Evolutionary conservation across 2,113 vertebrate genomes (phyloP), one percentile per base, ranked within the genome.

Genomic region (Delphinus delphis): DNA sequence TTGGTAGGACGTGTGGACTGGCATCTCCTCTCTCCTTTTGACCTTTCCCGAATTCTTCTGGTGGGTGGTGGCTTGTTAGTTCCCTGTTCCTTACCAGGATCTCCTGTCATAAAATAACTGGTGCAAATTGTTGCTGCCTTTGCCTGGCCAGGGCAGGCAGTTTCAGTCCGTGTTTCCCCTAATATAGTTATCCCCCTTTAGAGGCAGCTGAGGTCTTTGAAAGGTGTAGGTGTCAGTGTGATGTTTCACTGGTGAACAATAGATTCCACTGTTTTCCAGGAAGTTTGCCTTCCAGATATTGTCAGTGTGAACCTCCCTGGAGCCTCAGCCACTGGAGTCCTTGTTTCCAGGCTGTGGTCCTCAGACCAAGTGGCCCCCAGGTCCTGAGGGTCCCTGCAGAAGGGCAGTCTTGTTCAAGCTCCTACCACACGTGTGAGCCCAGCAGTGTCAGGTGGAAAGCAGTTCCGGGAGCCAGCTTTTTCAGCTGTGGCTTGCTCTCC

Each of bases 331-430:
- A 70, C 95, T 96, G 96, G 90, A 96, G 93, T 94, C 67, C 55
- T 17, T 18, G 68, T 28, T 28, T 96, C 97, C 94, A 96, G 86
- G 98, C 90, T 71, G 74, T 80, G 82, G 97, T 93, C 68, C 95
- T 97, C 97, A 88, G 92, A 97, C 95, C 94, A 95, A 97, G 98
- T 96, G 97, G 96, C 88, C 96, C 94, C 91, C 18, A 65, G 86
- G 23, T 95, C 97, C 93, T 74, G 80, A 88, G 85, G 88, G 97
- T 98, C 97, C 65, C 6, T 93, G 93, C 82, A 95, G 96, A 96
- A 60, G 83, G 73, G 97, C 13, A 67, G 67, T 95, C 95, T 84
- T 31, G 26, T 62, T 83, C 81, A 95, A 70, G 79, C 55, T 47
- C 0, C 94, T 96, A 77, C 96, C 79, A 60, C 96, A 68, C 41